Evolutionary conservation across 2,113 vertebrate genomes (phyloP), one percentile per base, ranked within the genome.

Genomic region (Serilophus lunatus): DNA sequence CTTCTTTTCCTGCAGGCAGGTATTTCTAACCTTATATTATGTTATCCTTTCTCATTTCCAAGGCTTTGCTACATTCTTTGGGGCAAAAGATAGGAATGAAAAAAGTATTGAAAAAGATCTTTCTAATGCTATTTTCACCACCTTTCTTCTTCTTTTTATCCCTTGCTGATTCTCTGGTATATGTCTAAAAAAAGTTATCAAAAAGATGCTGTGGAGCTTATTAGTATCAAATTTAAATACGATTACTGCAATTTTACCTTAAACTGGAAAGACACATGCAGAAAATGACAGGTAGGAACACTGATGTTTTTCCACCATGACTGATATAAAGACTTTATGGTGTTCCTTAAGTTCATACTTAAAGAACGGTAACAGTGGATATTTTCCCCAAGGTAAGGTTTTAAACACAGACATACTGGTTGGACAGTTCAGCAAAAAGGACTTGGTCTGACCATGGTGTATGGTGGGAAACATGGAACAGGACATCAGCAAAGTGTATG

Each of bases 1-100:
- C 33, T 92, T 80, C 45, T 89, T 82, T 82, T 88, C 65, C 79
- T 83, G 12, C 35, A 69, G 63, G 54, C 18, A 70, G 35, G 35
- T 88, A 63, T 86, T 94, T 93, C 78, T 81, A 90, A 83, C 42
- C 36, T 38, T 61, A 12, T 82, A 64, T 51, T 82, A 12, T 82
- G 60, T 51, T 82, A 82, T 80, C 4, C 10, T 65, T 64, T 87
- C 90, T 88, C 53, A 38, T 74, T 90, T 92, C 42, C 54, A 88
- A 77, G 63, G 24, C 38, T 82, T 47, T 35, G 7, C 26, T 89
- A 13, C 38, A 6, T 61, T 85, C 20, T 82, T 57, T 50, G 44
- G 49, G 63, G n/a, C n/a, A 92, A 91, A 91, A 90, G 28, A 88
- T 12, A 72, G 57, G 22, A 94, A 72, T 12, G 16, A 65, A 78